Conservation (phyloP, 2,113 vertebrate species). For the Narcine bancroftii region DNA sequence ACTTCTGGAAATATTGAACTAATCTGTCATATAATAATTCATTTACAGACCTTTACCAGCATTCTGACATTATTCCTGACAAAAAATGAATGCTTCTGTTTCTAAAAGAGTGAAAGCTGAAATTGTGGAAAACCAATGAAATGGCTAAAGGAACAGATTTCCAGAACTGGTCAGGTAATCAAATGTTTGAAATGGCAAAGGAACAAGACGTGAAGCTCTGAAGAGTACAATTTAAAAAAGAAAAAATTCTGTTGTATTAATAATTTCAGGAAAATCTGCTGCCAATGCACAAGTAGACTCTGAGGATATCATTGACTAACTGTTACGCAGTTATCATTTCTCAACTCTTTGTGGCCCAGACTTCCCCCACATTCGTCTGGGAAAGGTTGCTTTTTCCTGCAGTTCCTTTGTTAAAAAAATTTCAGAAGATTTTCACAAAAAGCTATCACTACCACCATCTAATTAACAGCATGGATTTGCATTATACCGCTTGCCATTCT, state of each 20-base stretch:
- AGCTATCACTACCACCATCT: conserved; percentile 3
- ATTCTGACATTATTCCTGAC: background rate
- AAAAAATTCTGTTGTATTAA: conserved; percentile 58
- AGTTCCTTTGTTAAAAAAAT: conserved; percentile 20
- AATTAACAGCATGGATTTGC: conserved; percentile 17
- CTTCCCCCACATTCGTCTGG: conserved; percentile 50
- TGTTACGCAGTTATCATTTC: conserved; percentile 50
- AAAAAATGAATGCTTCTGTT: background rate
- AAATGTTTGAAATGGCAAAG: background rate
- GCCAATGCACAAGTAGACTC: conserved; percentile 52
- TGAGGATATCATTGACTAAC: conserved; percentile 47
- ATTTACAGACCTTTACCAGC: background rate
- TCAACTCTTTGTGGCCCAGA: conserved; percentile 48
- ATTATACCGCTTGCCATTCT: background rate
- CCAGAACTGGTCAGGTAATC: background rate
- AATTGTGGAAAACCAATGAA: background rate
- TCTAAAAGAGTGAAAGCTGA: background rate
- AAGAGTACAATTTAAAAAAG: conserved; percentile 42
- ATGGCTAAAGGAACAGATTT: background rate
- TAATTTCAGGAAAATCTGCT: conserved; percentile 60
- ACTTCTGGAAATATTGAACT: background rate
- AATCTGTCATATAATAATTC: background rate
- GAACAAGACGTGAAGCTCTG: background rate
- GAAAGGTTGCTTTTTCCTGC: conserved; percentile 38
- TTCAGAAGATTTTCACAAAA: background rate